Percentiles rank a stretch among this genome's conserved stretches.
Conservation (phyloP, 2,888 invertebrate genomes). For the Lithophane semibrunnea region DNA sequence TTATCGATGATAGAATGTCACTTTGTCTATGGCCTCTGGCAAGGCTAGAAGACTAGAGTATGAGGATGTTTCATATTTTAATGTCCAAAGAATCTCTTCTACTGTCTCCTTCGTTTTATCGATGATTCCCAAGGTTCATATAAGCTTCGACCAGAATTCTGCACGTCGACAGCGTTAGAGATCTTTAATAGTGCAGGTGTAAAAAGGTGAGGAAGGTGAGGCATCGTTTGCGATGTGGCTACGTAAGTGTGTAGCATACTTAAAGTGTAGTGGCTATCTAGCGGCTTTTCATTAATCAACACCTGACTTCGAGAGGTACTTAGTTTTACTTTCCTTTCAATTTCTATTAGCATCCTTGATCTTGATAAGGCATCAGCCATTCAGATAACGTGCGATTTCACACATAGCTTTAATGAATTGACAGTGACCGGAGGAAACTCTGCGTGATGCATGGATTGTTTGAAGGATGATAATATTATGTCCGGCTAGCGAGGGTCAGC, state of each 20-base stretch:
- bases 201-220: background rate
- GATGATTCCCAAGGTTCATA: background rate
- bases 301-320: slow-evolving; percentile 2
- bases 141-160: background rate
- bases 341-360: slow-evolving; percentile 27
- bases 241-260: background rate
- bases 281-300: slow-evolving; percentile 7
- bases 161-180: background rate
- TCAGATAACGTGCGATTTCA: slow-evolving; percentile 15
- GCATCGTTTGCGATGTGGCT: background rate
- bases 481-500: background rate
- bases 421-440: background rate
- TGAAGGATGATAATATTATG: background rate
- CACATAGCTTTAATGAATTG: background rate
- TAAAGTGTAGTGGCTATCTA: background rate
- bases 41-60: too few relatives aligned
- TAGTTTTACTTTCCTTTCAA: slow-evolving; percentile 17
- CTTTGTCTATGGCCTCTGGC: too few relatives aligned
- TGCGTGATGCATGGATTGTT: too few relatives aligned
- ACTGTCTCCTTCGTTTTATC: background rate
- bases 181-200: background rate
- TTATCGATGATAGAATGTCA: too few relatives aligned
- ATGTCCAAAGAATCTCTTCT: too few relatives aligned
- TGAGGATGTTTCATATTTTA: too few relatives aligned
- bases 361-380: background rate